Conservation (phyloP, 2,797 vertebrate species). For the Etheostoma perlongum region DNA sequence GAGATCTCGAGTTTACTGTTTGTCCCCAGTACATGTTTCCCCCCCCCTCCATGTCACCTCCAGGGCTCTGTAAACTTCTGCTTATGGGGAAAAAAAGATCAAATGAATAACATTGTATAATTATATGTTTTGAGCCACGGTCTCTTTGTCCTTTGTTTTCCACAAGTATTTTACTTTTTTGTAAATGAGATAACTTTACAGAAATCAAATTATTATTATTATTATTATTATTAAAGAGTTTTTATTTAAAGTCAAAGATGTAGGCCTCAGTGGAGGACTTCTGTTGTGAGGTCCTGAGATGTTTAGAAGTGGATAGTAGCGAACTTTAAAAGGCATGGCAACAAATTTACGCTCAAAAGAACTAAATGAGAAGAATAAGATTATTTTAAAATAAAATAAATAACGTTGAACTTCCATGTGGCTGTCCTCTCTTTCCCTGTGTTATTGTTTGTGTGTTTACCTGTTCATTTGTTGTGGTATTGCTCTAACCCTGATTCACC, state of each 20-base stretch:
- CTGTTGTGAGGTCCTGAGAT: constrained; percentile 69
- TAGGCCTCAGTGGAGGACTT: constrained; percentile 69
- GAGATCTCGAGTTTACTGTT: too few relatives aligned
- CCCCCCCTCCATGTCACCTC: too few relatives aligned
- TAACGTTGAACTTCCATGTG: constrained; percentile 77
- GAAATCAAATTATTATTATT: constrained; percentile 84
- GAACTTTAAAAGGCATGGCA: constrained; percentile 92
- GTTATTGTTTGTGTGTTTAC: constrained; percentile 64
- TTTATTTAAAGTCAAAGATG: constrained; percentile 90
- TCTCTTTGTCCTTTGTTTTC: constrained; percentile 75
- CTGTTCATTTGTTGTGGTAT: constrained; percentile 73
- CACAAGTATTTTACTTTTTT: constrained; percentile 85
- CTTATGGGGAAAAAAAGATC: constrained; percentile 58
- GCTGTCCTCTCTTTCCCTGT: constrained; percentile 84
- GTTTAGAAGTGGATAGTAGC: constrained; percentile 86
- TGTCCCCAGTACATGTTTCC: too few relatives aligned
- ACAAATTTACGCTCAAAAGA: constrained; percentile 88
- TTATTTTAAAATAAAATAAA: constrained; percentile 99
- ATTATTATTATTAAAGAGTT: constrained; percentile 87
- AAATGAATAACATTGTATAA: constrained; percentile 63
- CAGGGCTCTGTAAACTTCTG: constrained; percentile 14
- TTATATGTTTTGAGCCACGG: constrained; percentile 83
- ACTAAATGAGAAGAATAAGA: constrained; percentile 87
- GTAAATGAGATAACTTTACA: constrained; percentile 92
- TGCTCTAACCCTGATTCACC: constrained; percentile 73